Evolutionary conservation across 1,140 invertebrate species (phyloP), one percentile per base, ranked within the genome.

Genomic region (Brachionus calyciflorus): DNA sequence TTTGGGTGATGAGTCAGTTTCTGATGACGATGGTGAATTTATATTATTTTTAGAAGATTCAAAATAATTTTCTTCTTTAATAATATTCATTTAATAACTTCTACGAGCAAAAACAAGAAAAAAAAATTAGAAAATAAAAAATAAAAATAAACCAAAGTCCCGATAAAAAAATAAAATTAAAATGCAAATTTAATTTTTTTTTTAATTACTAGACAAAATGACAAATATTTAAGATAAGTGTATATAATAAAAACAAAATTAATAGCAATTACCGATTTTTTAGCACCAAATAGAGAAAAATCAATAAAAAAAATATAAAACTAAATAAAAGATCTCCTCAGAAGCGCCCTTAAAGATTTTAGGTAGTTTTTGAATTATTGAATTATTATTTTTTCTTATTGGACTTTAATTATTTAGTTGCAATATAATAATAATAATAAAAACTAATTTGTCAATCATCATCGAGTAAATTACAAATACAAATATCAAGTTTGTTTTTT

Each of bases 41-140:
- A 65, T 26, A 14, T 24, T 41, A 21, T n/a, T 21, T 65, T 65
- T 44, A 12, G n/a, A n/a, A n/a, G 60, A 3, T 65, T 65, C 37
- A 21, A 44, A 44, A 65, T 65, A 65, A 65, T 17, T 44, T 44
- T 65, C 60, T 65, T 65, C 40, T 65, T 65, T 65, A 65, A 65
- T n/a, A n/a, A n/a, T 65, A 65, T 65, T 65, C 60, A 65, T 65
- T 65, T 65, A 65, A 65, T 65, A 65, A 65, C 44, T 30, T 65
- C 40, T 44, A 6, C 28, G n/a, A n/a, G n/a, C n/a, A n/a, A n/a
- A n/a, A n/a, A n/a, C n/a, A n/a, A n/a, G n/a, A n/a, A 24, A n/a
- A 40, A 44, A 30, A 12, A 44, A 44, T 19, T 24, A 19, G n/a
- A 63, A 28, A 3, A 46, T 14, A 46, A 7, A 7, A 46, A 10